A percentile compares a stretch with the other conserved stretches of the same genome.
These are phyloP conservation scores for Tetramorium alpestre DNA, from an alignment of 1,140 invertebrate species.

Conservation along the genomic window DNA sequence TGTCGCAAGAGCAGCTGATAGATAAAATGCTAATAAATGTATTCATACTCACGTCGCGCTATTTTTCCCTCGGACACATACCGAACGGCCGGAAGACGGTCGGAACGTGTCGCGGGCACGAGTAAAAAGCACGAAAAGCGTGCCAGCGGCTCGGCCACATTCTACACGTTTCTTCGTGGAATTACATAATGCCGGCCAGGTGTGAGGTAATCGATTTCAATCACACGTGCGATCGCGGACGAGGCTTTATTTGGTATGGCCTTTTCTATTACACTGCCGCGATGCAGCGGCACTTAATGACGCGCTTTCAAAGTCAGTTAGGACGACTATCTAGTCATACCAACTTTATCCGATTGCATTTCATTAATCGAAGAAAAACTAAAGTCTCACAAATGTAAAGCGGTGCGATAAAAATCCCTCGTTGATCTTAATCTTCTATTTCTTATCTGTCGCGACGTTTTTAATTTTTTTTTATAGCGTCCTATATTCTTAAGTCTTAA, in stretches of 20 bases:
- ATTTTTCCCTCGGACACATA: neutral
- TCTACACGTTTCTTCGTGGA: constrained; percentile 65
- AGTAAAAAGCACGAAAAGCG: constrained; percentile 62
- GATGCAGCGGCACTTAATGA: neutral
- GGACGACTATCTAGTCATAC: neutral
- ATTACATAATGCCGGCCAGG: constrained; percentile 56
- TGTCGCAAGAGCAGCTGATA: neutral
- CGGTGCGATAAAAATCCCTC: neutral
- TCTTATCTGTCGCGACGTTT: neutral
- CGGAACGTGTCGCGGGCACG: neutral
- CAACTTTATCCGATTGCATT: neutral
- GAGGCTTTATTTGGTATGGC: constrained; percentile 63
- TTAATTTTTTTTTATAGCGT: too few relatives aligned
- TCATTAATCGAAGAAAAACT: neutral
- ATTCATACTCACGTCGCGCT: neutral
- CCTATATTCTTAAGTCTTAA: too few relatives aligned
- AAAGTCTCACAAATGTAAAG: neutral
- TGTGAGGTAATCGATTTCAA: constrained; percentile 54
- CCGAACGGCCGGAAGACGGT: neutral
- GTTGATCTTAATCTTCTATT: neutral
- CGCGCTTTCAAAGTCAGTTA: constrained; percentile 10
- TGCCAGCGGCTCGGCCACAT: constrained; percentile 52
- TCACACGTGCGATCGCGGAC: constrained; percentile 47
- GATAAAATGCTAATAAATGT: neutral
- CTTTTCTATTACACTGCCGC: constrained; percentile 17